phyloP scores from a whole-genome alignment of 2,888 invertebrate genomes.

The Therioaphis trifolii region DNA sequence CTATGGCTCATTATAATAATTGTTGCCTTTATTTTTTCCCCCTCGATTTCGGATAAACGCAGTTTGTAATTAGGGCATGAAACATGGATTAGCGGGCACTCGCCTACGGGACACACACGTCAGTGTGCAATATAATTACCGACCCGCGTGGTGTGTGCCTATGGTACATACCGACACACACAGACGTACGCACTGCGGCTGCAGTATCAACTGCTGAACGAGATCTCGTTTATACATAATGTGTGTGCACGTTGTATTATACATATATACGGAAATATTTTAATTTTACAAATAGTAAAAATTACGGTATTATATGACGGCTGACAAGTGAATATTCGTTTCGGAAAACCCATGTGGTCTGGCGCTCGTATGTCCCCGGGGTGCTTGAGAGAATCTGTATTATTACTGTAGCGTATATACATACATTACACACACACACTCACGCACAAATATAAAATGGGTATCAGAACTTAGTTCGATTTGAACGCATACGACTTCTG shows the following conservation, averaged over 20 bases:
- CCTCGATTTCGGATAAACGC: slow-evolving; percentile 31
- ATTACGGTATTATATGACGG: slow-evolving; percentile 47
- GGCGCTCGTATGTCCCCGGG: slow-evolving; percentile 11
- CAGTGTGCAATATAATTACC: slow-evolving; percentile 41
- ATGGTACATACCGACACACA: neutral
- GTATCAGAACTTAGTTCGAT: neutral
- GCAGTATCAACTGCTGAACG: neutral
- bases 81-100: slow-evolving; percentile 37
- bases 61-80: slow-evolving; percentile 39
- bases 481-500: neutral
- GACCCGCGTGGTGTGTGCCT: slow-evolving; percentile 10
- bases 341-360: slow-evolving; percentile 14
- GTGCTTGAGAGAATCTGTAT: slow-evolving; percentile 29
- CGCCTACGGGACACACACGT: slow-evolving; percentile 51
- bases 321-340: slow-evolving; percentile 49
- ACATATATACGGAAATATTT: slow-evolving; percentile 17
- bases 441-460: neutral
- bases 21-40: slow-evolving; percentile 40
- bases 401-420: slow-evolving; percentile 2
- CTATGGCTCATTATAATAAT: slow-evolving; percentile 55
- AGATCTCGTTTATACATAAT: slow-evolving; percentile 28
- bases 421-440: neutral
- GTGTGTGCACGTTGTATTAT: neutral
- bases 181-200: too few species aligned
- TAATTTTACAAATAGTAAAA: slow-evolving; percentile 44